A percentile compares a stretch with the other conserved stretches of the same genome.
These are phyloP conservation scores for Leptoclinus maculatus DNA, from an alignment of 2,797 vertebrate species.

Conservation along the genomic window DNA sequence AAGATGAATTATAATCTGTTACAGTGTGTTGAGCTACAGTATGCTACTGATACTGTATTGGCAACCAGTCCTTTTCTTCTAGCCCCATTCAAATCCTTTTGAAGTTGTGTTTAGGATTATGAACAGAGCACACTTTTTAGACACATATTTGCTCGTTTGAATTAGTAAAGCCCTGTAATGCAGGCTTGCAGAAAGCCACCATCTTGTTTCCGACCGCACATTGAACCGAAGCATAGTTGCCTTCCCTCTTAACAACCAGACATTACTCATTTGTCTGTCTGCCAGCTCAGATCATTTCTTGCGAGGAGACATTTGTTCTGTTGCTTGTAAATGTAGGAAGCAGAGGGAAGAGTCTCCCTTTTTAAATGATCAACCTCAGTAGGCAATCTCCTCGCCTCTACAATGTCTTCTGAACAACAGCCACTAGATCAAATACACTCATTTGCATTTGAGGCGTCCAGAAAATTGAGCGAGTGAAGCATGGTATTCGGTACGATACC, in stretches of 20 bases:
- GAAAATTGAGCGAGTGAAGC: constrained; percentile 61
- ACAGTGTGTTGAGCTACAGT: constrained; percentile 16
- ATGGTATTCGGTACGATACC: constrained; percentile 26
- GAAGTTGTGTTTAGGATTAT: constrained; percentile 68
- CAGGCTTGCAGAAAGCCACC: constrained; percentile 58
- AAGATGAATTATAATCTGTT: constrained; percentile 3
- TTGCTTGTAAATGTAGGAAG: constrained; percentile 58
- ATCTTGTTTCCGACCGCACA: constrained; percentile 59
- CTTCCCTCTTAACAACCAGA: constrained; percentile 56
- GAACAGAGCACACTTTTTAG: constrained; percentile 66
- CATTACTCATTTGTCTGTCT: constrained; percentile 57
- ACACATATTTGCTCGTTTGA: constrained; percentile 75
- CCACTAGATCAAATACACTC: constrained; percentile 67
- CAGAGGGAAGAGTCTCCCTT: constrained; percentile 48
- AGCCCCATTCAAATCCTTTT: constrained; percentile 52
- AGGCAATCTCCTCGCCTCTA: constrained; percentile 57
- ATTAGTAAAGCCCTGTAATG: constrained; percentile 75
- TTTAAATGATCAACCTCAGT: constrained; percentile 70
- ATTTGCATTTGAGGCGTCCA: constrained; percentile 71
- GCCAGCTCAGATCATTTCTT: constrained; percentile 68
- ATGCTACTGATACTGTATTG: constrained; percentile 30
- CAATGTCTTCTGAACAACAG: constrained; percentile 63
- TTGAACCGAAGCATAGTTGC: constrained; percentile 42
- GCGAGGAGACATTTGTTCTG: constrained; percentile 55
- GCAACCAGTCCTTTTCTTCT: constrained; percentile 36